phyloP scores from a whole-genome alignment of 2,888 invertebrate genomes.

The Bhutanitis thaidina region DNA sequence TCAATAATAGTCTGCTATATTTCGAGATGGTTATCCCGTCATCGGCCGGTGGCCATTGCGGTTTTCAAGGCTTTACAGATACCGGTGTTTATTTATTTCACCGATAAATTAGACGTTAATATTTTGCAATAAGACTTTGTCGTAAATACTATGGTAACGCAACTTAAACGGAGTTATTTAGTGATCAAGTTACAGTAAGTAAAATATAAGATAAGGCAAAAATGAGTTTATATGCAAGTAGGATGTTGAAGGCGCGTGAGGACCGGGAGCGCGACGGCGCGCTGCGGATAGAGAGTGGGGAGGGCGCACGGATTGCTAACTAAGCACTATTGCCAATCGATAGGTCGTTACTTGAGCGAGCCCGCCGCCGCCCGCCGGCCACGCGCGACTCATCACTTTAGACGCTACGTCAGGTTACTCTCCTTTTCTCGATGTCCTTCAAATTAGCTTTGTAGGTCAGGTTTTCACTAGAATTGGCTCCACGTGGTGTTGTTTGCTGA shows the following conservation, averaged over 20 bases:
- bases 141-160: too few relatives aligned
- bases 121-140: too few relatives aligned
- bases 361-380: constrained; percentile 56
- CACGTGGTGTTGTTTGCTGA: constrained; percentile 74
- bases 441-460: constrained; percentile 81
- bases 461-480: constrained; percentile 66
- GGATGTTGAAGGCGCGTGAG: constrained; percentile 24
- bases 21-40: too few relatives aligned
- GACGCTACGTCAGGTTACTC: constrained; percentile 79
- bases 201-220: too few relatives aligned
- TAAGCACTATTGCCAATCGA: constrained; percentile 79
- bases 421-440: constrained; percentile 80
- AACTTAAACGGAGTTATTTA: too few relatives aligned
- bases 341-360: constrained; percentile 71
- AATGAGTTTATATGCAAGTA: too few relatives aligned
- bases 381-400: constrained; percentile 77
- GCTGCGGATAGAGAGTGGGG: constrained; percentile 18
- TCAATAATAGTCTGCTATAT: too few relatives aligned
- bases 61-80: too few relatives aligned
- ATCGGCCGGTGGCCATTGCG: too few relatives aligned
- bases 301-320: constrained; percentile 56
- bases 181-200: too few relatives aligned
- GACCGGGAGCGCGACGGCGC: constrained; percentile 30
- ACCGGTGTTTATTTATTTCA: too few relatives aligned
- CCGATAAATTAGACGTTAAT: too few relatives aligned